Percentiles rank a stretch among this genome's conserved stretches.
These are phyloP conservation scores for Gari tellinella DNA, from an alignment of 2,888 invertebrate species.

Conservation along the genomic window DNA sequence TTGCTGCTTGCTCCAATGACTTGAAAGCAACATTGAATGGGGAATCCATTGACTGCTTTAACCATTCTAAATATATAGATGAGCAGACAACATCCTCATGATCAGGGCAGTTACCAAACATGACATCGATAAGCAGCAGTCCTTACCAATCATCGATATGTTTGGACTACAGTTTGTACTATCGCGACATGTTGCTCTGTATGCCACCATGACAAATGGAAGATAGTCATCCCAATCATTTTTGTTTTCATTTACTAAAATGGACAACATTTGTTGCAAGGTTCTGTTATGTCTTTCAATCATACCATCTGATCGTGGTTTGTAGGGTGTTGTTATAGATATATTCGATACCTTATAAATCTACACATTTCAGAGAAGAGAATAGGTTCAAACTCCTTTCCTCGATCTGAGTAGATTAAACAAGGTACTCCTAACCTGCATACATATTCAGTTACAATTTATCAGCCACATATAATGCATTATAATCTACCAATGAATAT, in stretches of 20 bases:
- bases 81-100: not conserved
- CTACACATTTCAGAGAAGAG: conserved; percentile 16
- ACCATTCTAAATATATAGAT: conserved; percentile 31
- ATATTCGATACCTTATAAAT: conserved; percentile 10
- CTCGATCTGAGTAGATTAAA: conserved; percentile 24
- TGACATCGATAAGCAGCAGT: conserved; percentile 18
- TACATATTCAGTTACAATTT: conserved; percentile 5
- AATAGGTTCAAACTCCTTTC: conserved; percentile 9
- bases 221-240: conserved; percentile 32
- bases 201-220: conserved; percentile 33
- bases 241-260: conserved; percentile 22
- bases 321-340: conserved; percentile 27
- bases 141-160: conserved; percentile 26
- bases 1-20: conserved; percentile 17
- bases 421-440: conserved; percentile 7
- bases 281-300: conserved; percentile 33
- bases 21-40: conserved; percentile 9
- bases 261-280: conserved; percentile 11
- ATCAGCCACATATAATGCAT: conserved; percentile 4
- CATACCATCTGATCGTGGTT: conserved; percentile 30
- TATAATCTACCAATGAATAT: conserved; percentile 4
- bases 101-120: not conserved
- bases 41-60: conserved; percentile 1
- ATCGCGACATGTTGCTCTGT: conserved; percentile 22
- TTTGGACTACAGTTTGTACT: conserved; percentile 28